Evolutionary conservation across 2,888 invertebrate genomes (phyloP), one percentile per base, ranked within the genome.

Genomic region (Sesamia inferens): DNA sequence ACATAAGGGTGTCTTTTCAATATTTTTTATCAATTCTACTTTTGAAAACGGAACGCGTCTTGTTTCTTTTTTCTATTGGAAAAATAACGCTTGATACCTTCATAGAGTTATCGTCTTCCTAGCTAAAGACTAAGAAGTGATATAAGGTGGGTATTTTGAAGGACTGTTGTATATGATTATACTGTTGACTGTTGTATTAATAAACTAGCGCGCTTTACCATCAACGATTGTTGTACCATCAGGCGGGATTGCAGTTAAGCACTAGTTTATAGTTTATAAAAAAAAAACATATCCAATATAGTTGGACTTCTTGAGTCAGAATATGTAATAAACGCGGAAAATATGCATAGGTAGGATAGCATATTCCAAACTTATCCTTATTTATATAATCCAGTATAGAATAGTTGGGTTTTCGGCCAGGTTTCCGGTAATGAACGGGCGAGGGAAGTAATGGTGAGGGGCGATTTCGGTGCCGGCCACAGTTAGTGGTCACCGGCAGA

Each of bases 351-450:
- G 14, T 42, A 8, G 39, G 5, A 14, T 14, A 8, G 14, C 3
- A 3, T 24, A 7, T 58, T 39, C 16, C 0, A 22, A 24, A 47
- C 57, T 13, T 65, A 31, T 81, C 77, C 57, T 47, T 2, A 5
- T 48, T 77, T 67, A 7, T 66, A 11, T 64, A 76, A 68, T 86
- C 87, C 66, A 71, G 76, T 74, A 80, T 75, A 74, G 75, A 85
- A 85, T 81, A 83, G 85, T 80, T 77, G 78, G 82, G 79, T 85
- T 85, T 83, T 82, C 82, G 79, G 75, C 79, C 87, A 85, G 90
- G 87, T 90, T 88, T 88, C 88, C 88, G 85, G 88, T 91, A 91
- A 91, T 91, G 90, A 92, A 90, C 89, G 89, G 77, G 81, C 79
- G 85, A 82, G 86, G 85, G 84, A 84, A 86, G 87, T 88, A 89